These are phyloP conservation scores for Microctenopoma lineatum DNA, from an alignment of 2,797 vertebrate genomes.

Conservation along the genomic window DNA sequence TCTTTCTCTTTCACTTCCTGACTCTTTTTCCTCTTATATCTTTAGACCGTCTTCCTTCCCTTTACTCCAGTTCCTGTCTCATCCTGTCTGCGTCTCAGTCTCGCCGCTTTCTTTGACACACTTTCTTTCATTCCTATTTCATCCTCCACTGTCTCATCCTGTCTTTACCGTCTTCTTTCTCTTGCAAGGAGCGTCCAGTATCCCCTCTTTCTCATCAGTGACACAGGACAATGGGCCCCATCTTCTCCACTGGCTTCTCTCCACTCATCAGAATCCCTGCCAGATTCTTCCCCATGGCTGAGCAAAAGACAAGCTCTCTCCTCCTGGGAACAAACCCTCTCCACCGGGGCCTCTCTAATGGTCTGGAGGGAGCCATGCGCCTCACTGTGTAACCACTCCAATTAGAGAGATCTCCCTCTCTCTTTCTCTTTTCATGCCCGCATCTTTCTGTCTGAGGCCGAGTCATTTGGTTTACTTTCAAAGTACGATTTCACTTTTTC, in stretches of 20 bases:
- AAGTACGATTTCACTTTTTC: constrained; percentile 49
- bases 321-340: constrained; percentile 79
- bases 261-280: constrained; percentile 75
- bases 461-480: constrained; percentile 53
- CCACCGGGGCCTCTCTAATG: constrained; percentile 76
- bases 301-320: constrained; percentile 80
- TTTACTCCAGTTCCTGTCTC: constrained; percentile 50
- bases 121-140: constrained; percentile 25
- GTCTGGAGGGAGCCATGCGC: constrained; percentile 79
- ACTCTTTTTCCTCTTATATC: constrained; percentile 67
- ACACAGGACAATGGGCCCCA: constrained; percentile 78
- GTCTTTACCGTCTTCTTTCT: constrained; percentile 32
- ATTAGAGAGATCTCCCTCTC: constrained; percentile 77
- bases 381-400: constrained; percentile 78
- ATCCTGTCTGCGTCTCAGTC: constrained; percentile 58
- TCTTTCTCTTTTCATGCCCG: constrained; percentile 47
- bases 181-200: constrained; percentile 46
- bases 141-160: constrained; percentile 37
- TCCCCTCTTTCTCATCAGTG: constrained; percentile 70
- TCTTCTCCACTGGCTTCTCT: constrained; percentile 79
- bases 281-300: constrained; percentile 84
- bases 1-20: constrained; percentile 79
- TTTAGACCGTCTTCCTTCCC: constrained; percentile 72
- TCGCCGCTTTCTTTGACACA: constrained; percentile 12
- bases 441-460: constrained; percentile 50